phyloP scores from a whole-genome alignment of 2,113 vertebrate genomes.

The Daubentonia madagascariensis region DNA sequence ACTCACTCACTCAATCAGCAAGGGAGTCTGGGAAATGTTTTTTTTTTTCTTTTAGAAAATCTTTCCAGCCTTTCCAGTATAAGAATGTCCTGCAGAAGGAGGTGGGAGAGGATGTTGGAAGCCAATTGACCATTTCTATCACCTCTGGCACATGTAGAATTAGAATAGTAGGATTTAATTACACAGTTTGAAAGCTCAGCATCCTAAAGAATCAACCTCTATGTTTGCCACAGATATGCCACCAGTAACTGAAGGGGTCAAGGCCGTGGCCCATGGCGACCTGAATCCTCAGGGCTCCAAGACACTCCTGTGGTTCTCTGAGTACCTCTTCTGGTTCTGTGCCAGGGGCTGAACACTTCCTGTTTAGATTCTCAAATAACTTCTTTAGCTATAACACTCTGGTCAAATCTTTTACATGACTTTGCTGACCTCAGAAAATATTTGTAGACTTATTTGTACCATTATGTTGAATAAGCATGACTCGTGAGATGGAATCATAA shows the following conservation, averaged over 20 bases:
- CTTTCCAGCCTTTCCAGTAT: neutral
- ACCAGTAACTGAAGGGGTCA: neutral
- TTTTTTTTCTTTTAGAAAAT: neutral
- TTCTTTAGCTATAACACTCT: constrained; percentile 1
- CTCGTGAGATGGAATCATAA: neutral
- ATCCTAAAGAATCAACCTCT: neutral
- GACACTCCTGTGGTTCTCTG: neutral
- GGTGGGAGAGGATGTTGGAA: neutral
- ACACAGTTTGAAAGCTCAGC: neutral
- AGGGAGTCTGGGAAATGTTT: neutral
- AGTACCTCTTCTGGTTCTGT: neutral
- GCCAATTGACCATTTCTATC: neutral
- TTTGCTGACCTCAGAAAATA: constrained; percentile 49
- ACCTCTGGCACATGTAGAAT: neutral
- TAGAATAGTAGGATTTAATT: neutral
- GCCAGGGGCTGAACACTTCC: neutral
- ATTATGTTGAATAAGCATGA: constrained; percentile 8
- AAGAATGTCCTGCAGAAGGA: neutral
- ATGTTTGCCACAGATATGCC: neutral
- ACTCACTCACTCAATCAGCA: neutral
- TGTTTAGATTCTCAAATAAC: neutral
- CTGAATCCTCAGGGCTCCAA: neutral
- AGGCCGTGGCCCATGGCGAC: neutral
- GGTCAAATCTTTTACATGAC: neutral
- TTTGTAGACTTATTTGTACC: constrained; percentile 22